Evolutionary conservation across 2,888 invertebrate species (phyloP).

Genomic region (Ceraclea dissimilis): DNA sequence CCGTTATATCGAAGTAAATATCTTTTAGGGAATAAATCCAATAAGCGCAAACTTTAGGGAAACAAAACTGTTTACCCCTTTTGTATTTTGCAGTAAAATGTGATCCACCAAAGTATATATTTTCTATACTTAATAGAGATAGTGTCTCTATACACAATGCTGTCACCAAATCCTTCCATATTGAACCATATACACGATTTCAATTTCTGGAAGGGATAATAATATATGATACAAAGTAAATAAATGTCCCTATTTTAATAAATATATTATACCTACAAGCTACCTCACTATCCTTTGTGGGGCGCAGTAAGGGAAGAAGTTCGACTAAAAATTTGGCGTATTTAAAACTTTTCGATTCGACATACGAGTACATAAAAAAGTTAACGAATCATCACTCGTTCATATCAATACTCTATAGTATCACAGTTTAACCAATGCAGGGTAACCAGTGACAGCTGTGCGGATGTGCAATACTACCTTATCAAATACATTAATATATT

Average conservation of each 20-base stretch:
- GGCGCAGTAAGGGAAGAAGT: too few species aligned
- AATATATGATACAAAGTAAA: background rate
- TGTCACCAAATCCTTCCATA: slow-evolving; percentile 20
- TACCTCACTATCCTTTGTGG: too few species aligned
- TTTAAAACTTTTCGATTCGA: too few species aligned
- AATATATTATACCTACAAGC: too few species aligned
- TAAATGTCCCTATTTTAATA: background rate
- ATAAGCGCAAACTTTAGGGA: slow-evolving; percentile 1
- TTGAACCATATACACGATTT: slow-evolving; percentile 14
- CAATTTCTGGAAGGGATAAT: slow-evolving; percentile 13
- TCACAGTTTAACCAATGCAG: too few species aligned
- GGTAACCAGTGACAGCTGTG: too few species aligned
- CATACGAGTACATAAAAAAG: too few species aligned
- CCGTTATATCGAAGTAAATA: background rate
- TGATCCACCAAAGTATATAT: slow-evolving; percentile 8
- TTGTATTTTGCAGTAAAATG: slow-evolving; percentile 6
- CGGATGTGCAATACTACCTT: too few species aligned
- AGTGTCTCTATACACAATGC: slow-evolving; percentile 12
- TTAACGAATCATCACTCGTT: too few species aligned
- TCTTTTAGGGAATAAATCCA: background rate
- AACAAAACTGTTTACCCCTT: slow-evolving; percentile 7
- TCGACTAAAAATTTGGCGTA: too few species aligned
- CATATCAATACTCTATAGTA: too few species aligned
- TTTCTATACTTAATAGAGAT: slow-evolving; percentile 15
- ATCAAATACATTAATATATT: too few species aligned